Percentiles rank a stretch among this genome's conserved stretches.
These are phyloP conservation scores for Microplitis manilae DNA, from an alignment of 2,888 invertebrate genomes.

Conservation along the genomic window DNA sequence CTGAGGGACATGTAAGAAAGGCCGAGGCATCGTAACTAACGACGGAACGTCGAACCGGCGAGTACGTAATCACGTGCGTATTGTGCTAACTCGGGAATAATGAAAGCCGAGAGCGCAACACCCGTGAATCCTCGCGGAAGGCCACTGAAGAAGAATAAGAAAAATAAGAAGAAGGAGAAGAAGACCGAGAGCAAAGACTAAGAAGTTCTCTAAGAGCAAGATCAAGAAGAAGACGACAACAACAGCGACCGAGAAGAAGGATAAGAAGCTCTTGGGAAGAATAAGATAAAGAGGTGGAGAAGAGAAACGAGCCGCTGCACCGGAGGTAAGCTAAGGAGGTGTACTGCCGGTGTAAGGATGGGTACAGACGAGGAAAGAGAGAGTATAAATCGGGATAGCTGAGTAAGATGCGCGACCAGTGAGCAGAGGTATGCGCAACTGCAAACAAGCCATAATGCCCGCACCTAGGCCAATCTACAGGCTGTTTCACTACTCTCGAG, in stretches of 20 bases:
- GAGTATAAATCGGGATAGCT: not conserved
- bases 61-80: constrained; percentile 45
- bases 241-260: constrained; percentile 17
- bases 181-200: constrained; percentile 24
- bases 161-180: constrained; percentile 16
- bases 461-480: constrained; percentile 40
- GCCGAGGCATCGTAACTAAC: constrained; percentile 33
- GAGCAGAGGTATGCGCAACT: constrained; percentile 39
- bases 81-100: constrained; percentile 55
- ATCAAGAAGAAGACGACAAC: constrained; percentile 12
- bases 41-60: constrained; percentile 32
- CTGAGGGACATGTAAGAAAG: constrained; percentile 24
- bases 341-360: constrained; percentile 15
- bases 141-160: constrained; percentile 42
- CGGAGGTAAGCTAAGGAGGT: constrained; percentile 45
- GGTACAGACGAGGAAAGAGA: constrained; percentile 27
- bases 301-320: constrained; percentile 37
- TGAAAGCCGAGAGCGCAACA: constrained; percentile 54
- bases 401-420: constrained; percentile 20
- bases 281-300: constrained; percentile 27
- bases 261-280: not conserved
- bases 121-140: constrained; percentile 54
- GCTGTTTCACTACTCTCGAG: constrained; percentile 33
- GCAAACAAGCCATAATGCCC: constrained; percentile 46
- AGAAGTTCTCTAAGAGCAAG: constrained; percentile 26